Evolutionary conservation across 1,140 invertebrate genomes (phyloP), one percentile per base, ranked within the genome.

Genomic region (Sycobia sp.): DNA sequence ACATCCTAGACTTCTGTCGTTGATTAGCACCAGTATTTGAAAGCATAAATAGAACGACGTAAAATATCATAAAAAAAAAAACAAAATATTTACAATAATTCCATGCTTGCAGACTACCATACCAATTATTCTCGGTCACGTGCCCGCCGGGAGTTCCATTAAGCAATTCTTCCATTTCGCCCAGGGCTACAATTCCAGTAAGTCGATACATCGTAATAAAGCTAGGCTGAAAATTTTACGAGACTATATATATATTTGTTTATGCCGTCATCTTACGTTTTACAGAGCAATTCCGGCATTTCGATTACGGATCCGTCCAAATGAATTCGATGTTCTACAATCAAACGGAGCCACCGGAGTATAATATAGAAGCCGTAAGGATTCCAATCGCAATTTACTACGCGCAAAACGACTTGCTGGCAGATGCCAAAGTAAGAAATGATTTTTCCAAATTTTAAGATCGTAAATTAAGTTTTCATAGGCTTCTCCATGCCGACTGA

Each of bases 131-230:
- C 71, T 90, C 38, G 81, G 85, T 0, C 90, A 94, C 72, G 83
- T 86, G 16, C 92, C 92, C 7, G 89, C 90, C 2, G 91, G 91
- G 2, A 87, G 91, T 2, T 92, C 91, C 0, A 85, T 86, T 34
- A 87, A 87, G 72, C 91, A 91, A 67, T 76, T 92, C 0, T 76
- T 90, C 2, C 89, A 90, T 67, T 90, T 86, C 68, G 84, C 85
- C 0, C 89, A 91, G 74, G 83, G 84, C 62, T 77, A 86, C 2
- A 78, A 78, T 58, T 82, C 84, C 18, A 83, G 85, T 82, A 75
- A 81, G 36, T 69, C 18, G 27, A 36, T 32, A 7, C n/a, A n/a
- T n/a, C 29, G 11, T 32, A 32, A 32, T 11, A 32, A 32, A 32
- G n/a, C n/a, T n/a, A n/a, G n/a, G n/a, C n/a, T n/a, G n/a, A n/a